Evolutionary conservation across 92 coral and sea anemone species (phyloP).

Genomic region (Palythoa caribaeorum): DNA sequence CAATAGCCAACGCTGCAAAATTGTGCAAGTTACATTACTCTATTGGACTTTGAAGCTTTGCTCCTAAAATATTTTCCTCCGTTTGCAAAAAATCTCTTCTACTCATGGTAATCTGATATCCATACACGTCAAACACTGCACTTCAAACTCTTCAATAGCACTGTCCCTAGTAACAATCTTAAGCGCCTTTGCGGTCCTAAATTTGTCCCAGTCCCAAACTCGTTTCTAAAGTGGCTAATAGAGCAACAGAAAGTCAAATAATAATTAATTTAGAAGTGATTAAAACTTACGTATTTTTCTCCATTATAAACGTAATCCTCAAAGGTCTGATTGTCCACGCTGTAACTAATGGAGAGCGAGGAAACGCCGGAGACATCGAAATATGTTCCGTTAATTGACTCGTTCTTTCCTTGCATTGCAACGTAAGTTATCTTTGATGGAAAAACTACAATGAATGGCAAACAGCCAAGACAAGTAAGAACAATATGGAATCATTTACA

Average conservation of each 20-base stretch:
- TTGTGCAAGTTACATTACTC: no score
- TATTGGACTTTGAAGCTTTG: no score
- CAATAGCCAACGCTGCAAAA: no score
- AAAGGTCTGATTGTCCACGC: slow-evolving; percentile 45
- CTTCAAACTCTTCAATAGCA: background rate
- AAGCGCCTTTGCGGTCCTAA: no score
- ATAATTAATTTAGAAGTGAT: background rate
- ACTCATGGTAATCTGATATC: no score
- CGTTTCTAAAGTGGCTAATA: background rate
- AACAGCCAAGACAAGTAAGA: background rate
- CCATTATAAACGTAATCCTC: slow-evolving; percentile 40
- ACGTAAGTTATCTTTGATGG: slow-evolving; percentile 42
- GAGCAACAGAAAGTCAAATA: background rate
- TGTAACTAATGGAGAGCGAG: slow-evolving; percentile 51
- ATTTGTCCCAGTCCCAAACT: no score
- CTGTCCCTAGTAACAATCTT: no score
- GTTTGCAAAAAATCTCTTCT: no score
- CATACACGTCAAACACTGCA: background rate
- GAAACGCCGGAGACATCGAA: slow-evolving; percentile 58
- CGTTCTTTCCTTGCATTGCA: slow-evolving; percentile 67
- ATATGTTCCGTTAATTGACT: slow-evolving; percentile 29
- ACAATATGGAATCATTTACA: background rate
- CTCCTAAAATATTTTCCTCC: no score
- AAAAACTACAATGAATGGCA: slow-evolving; percentile 32
- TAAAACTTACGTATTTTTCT: slow-evolving; percentile 53